Percentiles rank a stretch among this genome's conserved stretches.
Evolutionary conservation across 2,113 vertebrate species (phyloP).

Genomic region (Prionailurus bengalensis): DNA sequence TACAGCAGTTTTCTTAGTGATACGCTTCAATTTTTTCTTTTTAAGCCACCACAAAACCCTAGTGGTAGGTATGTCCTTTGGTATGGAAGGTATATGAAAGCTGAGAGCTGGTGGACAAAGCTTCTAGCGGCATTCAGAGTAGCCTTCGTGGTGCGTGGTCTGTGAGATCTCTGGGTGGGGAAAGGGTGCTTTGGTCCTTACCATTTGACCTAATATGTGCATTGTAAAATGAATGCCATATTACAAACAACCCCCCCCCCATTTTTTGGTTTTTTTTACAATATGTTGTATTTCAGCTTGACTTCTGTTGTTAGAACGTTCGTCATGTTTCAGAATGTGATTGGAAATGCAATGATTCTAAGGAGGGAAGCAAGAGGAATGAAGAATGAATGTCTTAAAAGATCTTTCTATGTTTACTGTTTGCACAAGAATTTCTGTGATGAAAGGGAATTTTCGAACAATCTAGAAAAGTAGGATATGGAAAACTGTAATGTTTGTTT

Average conservation of each 20-base stretch:
- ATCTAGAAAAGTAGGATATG: background rate
- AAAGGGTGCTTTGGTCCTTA: constrained; percentile 64
- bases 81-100: constrained; percentile 46
- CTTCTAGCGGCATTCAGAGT: constrained; percentile 35
- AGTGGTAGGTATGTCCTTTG: constrained; percentile 72
- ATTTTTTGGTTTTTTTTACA: constrained; percentile 28
- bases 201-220: constrained; percentile 48
- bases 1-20: constrained; percentile 83
- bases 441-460: background rate
- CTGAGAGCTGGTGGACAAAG: constrained; percentile 41
- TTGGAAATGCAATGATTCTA: constrained; percentile 74
- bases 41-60: constrained; percentile 78
- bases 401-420: background rate
- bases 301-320: constrained; percentile 82
- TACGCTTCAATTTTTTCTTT: constrained; percentile 82
- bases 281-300: constrained; percentile 78
- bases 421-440: background rate
- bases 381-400: background rate
- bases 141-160: constrained; percentile 19
- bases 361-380: constrained; percentile 22
- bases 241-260: constrained; percentile 65
- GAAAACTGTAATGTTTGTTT: background rate
- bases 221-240: constrained; percentile 73
- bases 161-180: constrained; percentile 26
- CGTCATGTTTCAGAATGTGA: constrained; percentile 72